Evolutionary conservation across 2,888 invertebrate species (phyloP), one percentile per base, ranked within the genome.

Genomic region (Siphonodentalium dalli): DNA sequence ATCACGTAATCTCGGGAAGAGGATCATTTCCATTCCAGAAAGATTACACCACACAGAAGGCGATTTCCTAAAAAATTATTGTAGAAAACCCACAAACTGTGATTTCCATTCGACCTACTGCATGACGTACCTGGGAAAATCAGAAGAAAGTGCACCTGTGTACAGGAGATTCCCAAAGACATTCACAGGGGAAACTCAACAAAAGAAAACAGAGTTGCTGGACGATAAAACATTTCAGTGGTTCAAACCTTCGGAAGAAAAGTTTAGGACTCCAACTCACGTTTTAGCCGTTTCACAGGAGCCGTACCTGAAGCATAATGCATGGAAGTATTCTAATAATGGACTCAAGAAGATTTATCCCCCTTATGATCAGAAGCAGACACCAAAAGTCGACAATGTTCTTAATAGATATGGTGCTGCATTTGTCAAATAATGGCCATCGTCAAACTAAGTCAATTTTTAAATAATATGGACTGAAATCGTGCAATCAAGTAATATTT

Each of bases 271-370:
- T 2, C 60, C 71, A 3, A 64, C 69, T 5, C 71, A 74, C 26
- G 75, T 75, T 6, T 44, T 78, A 21, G 77, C 74, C 6, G 55
- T 68, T 11, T 62, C 68, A n/a, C 77, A 76, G 53, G 72, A 76
- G 56, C 78, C 77, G 3, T 73, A 72, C 50, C 54, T 68, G 27
- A 60, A 65, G 39, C 69, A 69, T 49, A 78, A 75, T 48, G 50
- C 58, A 11, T 78, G 76, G 75, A 69, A 77, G 57, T 78, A 75
- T 54, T 73, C 75, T 1, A 69, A 71, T 56, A 66, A 74, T 44
- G 64, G 71, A 21, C 59, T 68, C 31, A 24, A 54, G n/a, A 69
- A 66, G 26, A 66, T 75, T n/a, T 77, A 77, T 42, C 77, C 76
- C 2, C 67, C 69, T 5, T 75, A 72, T 50, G 60, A 66, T 21